A percentile compares a stretch with the other conserved stretches of the same genome.
phyloP scores from a whole-genome alignment of 2,113 vertebrate genomes.

The Elaphurus davidianus region DNA sequence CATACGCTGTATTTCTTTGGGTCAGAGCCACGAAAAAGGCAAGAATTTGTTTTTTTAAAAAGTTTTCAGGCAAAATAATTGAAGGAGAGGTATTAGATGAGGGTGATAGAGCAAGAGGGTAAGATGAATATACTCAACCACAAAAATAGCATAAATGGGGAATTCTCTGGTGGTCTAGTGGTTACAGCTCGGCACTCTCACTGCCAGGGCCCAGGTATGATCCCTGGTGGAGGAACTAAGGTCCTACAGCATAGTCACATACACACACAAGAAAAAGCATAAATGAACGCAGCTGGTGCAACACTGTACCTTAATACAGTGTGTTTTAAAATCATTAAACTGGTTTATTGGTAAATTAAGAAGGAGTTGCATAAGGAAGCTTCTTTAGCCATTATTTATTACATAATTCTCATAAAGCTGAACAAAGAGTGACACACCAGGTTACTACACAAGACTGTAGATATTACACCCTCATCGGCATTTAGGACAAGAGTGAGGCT shows the following conservation, averaged over 20 bases:
- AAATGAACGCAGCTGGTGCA: neutral
- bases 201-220: neutral
- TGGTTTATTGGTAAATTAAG: neutral
- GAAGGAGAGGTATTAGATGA: neutral
- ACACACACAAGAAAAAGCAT: neutral
- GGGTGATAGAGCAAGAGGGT: neutral
- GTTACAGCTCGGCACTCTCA: neutral
- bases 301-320: neutral
- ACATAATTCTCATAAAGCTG: neutral
- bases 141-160: neutral
- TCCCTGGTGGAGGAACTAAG: neutral
- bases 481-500: neutral
- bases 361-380: neutral
- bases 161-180: neutral
- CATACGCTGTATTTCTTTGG: neutral
- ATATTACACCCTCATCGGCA: neutral
- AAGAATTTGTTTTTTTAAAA: neutral
- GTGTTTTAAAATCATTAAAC: neutral
- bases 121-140: neutral
- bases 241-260: neutral
- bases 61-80: neutral
- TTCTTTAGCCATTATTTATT: conserved; percentile 18
- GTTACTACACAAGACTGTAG: neutral
- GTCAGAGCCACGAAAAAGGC: neutral
- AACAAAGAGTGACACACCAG: neutral